These are phyloP conservation scores for Hylyphantes graminicola DNA, from an alignment of 1,140 invertebrate species.

Conservation along the genomic window DNA sequence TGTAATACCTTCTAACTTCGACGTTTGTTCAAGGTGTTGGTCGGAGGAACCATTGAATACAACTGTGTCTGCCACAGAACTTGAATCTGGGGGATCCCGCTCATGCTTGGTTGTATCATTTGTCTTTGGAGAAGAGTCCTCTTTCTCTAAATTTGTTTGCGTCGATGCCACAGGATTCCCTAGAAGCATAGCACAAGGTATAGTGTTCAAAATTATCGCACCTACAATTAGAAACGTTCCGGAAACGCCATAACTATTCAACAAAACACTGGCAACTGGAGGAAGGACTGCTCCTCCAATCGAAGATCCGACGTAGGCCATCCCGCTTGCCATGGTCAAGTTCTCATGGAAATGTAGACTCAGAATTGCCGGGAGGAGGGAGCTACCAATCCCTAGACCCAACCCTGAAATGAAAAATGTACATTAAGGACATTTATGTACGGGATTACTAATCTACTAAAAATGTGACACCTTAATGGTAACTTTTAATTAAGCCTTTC, in stretches of 20 bases:
- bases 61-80: neutral
- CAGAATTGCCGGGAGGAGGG: neutral
- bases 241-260: neutral
- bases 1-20: neutral
- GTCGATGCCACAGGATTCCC: neutral
- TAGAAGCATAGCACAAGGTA: neutral
- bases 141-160: neutral
- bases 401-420: neutral
- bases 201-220: neutral
- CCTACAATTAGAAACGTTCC: conserved; percentile 1
- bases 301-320: neutral
- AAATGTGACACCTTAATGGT: too few species aligned
- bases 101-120: neutral
- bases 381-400: neutral
- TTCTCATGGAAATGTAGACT: neutral
- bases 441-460: too few species aligned
- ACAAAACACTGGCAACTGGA: neutral
- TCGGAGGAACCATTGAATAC: neutral
- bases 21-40: neutral
- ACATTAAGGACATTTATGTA: neutral
- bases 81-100: neutral
- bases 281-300: neutral
- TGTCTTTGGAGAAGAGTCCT: neutral
- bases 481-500: too few species aligned
- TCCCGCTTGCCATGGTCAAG: neutral